Conservation (phyloP, 1,140 invertebrate species). For the Drosophila suzukii region DNA sequence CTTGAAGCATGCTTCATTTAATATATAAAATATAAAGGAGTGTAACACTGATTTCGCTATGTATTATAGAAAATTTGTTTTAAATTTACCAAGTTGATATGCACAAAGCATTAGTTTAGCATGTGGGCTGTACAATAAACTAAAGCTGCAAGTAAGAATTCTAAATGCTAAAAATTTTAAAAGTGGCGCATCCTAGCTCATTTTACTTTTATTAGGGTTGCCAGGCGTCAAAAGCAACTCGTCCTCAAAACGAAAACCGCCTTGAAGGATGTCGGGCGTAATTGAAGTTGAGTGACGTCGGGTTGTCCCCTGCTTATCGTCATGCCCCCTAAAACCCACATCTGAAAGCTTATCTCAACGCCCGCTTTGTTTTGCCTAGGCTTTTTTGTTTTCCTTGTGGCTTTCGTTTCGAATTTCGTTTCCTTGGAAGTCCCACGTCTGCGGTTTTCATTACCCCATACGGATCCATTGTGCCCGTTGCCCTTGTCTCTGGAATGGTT, state of each 20-base stretch:
- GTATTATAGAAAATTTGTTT: too few species aligned
- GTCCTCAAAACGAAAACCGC: slow-evolving; percentile 4
- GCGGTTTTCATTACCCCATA: slow-evolving; percentile 54
- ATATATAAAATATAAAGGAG: background rate
- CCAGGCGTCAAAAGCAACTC: slow-evolving; percentile 7
- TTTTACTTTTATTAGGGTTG: slow-evolving; percentile 60
- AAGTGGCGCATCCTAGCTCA: background rate
- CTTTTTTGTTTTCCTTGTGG: slow-evolving; percentile 17
- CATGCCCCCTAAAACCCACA: background rate
- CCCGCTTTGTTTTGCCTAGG: slow-evolving; percentile 24
- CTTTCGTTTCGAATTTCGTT: slow-evolving; percentile 35
- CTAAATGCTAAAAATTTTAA: too few species aligned
- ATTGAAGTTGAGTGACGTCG: slow-evolving; percentile 67
- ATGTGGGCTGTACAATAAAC: too few species aligned
- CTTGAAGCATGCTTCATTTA: background rate
- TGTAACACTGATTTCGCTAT: background rate
- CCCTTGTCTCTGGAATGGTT: slow-evolving; percentile 22
- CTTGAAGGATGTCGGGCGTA: slow-evolving; percentile 48
- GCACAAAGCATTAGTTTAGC: too few species aligned
- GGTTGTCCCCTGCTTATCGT: background rate
- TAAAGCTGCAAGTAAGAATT: too few species aligned
- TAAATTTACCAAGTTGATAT: too few species aligned
- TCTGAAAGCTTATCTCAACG: slow-evolving; percentile 5
- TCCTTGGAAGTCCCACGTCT: slow-evolving; percentile 54
- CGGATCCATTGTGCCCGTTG: slow-evolving; percentile 15